Conservation (phyloP, 2,113 vertebrate species). For the Gopherus flavomarginatus region DNA sequence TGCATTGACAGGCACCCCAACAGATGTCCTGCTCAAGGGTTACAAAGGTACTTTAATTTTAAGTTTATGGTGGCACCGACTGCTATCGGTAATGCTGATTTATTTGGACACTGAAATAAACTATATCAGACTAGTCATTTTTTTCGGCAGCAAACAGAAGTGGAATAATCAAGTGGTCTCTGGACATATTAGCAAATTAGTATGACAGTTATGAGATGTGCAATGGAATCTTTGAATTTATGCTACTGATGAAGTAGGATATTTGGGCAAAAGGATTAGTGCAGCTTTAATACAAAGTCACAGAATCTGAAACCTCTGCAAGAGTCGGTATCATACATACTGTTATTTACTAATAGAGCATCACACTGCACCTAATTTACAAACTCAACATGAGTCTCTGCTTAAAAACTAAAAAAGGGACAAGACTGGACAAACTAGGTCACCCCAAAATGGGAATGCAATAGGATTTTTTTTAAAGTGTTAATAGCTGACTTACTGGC, state of each 20-base stretch:
- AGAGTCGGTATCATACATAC: background rate
- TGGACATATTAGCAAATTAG: too few species aligned
- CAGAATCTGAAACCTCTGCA: rapidly evolving
- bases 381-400: background rate
- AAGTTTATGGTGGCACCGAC: background rate
- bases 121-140: too few species aligned
- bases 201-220: too few species aligned
- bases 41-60: background rate
- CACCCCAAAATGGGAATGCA: background rate
- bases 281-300: background rate
- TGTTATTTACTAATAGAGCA: background rate
- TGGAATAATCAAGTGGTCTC: rapidly evolving
- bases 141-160: too few species aligned
- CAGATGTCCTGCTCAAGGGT: rapidly evolving
- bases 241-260: background rate
- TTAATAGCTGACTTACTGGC: too few species aligned
- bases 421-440: background rate
- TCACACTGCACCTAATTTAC: background rate
- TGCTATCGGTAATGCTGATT: background rate
- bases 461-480: background rate
- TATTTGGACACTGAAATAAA: too few species aligned
- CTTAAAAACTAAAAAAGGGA: background rate
- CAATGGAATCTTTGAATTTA: too few species aligned
- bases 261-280: background rate
- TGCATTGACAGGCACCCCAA: background rate